Conservation (phyloP, 2,113 vertebrate genomes). For the Daphoenositta chrysoptera region DNA sequence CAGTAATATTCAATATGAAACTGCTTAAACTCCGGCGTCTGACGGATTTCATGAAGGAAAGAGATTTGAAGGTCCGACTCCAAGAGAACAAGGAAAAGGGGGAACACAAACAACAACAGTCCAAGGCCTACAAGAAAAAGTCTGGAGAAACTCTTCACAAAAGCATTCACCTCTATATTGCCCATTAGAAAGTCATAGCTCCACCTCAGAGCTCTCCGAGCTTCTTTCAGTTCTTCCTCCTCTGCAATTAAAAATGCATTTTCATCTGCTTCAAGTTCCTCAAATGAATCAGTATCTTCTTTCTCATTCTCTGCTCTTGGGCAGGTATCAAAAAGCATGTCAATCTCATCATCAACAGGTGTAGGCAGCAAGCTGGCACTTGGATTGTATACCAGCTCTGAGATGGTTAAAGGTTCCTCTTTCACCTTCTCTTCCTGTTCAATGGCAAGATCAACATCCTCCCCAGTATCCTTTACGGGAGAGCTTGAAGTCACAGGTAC, state of each 20-base stretch:
- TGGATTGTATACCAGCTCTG: constrained; percentile 91
- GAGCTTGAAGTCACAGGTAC: constrained; percentile 66
- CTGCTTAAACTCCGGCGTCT: constrained; percentile 96
- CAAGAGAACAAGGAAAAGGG: constrained; percentile 89
- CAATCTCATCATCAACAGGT: constrained; percentile 85
- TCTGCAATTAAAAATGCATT: constrained; percentile 80
- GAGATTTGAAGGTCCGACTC: constrained; percentile 96
- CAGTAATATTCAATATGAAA: constrained; percentile 98
- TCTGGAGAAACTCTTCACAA: constrained; percentile 87
- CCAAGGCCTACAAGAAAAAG: constrained; percentile 87
- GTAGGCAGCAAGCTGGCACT: constrained; percentile 92
- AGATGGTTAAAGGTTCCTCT: constrained; percentile 85
- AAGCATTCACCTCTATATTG: constrained; percentile 84
- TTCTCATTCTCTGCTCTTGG: constrained; percentile 83
- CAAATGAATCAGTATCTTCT: constrained; percentile 89
- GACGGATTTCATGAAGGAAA: constrained; percentile 95
- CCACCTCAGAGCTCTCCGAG: constrained; percentile 74
- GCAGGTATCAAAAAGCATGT: constrained; percentile 89
- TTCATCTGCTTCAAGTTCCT: constrained; percentile 84
- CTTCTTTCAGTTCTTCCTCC: constrained; percentile 81
- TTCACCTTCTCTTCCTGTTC: constrained; percentile 76
- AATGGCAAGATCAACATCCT: constrained; percentile 56
- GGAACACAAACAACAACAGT: constrained; percentile 80
- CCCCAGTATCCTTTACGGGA: constrained; percentile 63
- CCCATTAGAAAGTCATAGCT: constrained; percentile 83